Conservation (phyloP, 2,888 invertebrate species). For the Podabrus alpinus region DNA sequence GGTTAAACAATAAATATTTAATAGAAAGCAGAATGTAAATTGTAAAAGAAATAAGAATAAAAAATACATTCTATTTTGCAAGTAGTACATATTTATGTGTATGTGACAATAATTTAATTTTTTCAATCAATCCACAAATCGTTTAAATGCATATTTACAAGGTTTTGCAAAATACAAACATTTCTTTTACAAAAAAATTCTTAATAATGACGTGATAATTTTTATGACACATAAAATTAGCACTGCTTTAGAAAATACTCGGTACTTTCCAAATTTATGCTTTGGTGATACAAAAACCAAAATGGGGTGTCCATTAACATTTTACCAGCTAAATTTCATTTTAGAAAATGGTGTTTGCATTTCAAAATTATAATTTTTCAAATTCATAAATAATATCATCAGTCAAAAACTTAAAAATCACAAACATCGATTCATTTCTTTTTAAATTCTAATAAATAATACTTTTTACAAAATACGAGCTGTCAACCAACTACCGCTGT, state of each 20-base stretch:
- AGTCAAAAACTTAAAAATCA: slow-evolving; percentile 24
- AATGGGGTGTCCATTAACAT: neutral
- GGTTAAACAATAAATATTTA: neutral
- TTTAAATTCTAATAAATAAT: slow-evolving; percentile 26
- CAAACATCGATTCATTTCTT: slow-evolving; percentile 12
- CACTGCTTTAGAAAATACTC: neutral
- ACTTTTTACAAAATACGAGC: slow-evolving; percentile 24
- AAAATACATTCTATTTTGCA: neutral
- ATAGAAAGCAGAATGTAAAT: neutral
- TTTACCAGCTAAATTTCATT: neutral
- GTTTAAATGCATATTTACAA: neutral
- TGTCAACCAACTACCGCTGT: slow-evolving; percentile 10
- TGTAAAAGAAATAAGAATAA: neutral
- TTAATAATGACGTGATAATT: neutral
- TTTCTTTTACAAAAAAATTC: neutral
- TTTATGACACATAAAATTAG: neutral
- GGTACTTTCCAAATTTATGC: neutral
- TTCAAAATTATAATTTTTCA: neutral
- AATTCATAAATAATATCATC: slow-evolving; percentile 13
- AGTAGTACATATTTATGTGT: neutral
- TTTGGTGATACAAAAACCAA: neutral
- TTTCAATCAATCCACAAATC: neutral
- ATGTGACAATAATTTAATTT: neutral
- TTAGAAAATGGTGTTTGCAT: neutral
- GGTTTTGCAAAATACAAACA: neutral